These are phyloP conservation scores for Zaprionus kolodkinae DNA, from an alignment of 1,140 invertebrate genomes.

Conservation along the genomic window DNA sequence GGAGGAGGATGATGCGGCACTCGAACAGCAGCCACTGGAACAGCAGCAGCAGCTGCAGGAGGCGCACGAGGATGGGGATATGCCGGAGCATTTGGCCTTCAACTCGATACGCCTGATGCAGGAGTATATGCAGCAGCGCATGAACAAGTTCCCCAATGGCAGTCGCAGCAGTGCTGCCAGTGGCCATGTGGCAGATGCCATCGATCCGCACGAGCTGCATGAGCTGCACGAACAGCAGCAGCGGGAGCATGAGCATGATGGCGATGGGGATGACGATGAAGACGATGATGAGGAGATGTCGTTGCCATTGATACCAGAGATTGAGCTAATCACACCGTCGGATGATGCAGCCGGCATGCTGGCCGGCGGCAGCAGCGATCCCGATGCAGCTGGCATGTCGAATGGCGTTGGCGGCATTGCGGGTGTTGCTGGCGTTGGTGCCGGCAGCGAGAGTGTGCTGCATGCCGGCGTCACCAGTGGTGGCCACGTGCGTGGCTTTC, in stretches of 20 bases:
- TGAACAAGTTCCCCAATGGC: conserved; percentile 75
- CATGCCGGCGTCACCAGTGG: conserved; percentile 1
- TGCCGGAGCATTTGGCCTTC: conserved; percentile 66
- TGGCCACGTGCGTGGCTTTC: conserved; percentile 55
- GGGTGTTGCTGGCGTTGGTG: not conserved
- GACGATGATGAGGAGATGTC: conserved; percentile 74
- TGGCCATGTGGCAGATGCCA: conserved; percentile 18
- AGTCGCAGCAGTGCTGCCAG: not conserved
- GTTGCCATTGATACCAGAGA: conserved; percentile 78
- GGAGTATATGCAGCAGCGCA: conserved; percentile 80
- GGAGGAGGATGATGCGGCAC: not conserved
- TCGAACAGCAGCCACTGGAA: not conserved
- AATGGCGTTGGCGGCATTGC: conserved; percentile 23
- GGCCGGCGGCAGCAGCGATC: not conserved
- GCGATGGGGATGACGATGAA: conserved; percentile 34
- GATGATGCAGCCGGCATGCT: conserved; percentile 52
- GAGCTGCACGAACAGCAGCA: conserved; percentile 7
- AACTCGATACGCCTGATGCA: conserved; percentile 80
- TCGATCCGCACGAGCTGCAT: not conserved
- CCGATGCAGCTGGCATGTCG: conserved; percentile 27
- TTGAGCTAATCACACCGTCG: conserved; percentile 75
- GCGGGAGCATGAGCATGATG: conserved; percentile 37
- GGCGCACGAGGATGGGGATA: conserved; percentile 59
- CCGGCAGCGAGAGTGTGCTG: not conserved
- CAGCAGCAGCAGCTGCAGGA: conserved; percentile 14